A percentile compares a stretch with the other conserved stretches of the same genome.
Conservation (phyloP, 1,140 invertebrate species). For the Choristoneura fumiferana region DNA sequence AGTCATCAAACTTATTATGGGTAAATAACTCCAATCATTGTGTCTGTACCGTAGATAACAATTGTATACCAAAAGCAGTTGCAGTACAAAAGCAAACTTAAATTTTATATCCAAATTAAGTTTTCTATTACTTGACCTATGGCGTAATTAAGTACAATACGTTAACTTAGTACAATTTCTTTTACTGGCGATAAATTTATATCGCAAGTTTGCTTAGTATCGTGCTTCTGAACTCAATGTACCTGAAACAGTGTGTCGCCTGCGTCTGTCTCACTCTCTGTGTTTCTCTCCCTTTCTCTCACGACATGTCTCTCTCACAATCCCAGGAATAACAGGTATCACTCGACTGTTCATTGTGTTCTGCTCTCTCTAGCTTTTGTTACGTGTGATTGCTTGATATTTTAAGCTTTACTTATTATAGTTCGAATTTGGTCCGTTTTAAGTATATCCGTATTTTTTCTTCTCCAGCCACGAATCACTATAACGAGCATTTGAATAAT, state of each 20-base stretch:
- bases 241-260: slow-evolving; percentile 59
- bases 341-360: slow-evolving; percentile 57
- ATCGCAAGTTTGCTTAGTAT: slow-evolving; percentile 24
- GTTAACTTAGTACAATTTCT: no score
- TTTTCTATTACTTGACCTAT: no score
- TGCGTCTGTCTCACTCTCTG: slow-evolving; percentile 75
- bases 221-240: slow-evolving; percentile 28
- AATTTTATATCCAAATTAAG: no score
- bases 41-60: slow-evolving; percentile 16
- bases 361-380: slow-evolving; percentile 59
- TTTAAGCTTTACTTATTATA: slow-evolving; percentile 2
- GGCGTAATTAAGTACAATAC: no score
- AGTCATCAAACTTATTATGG: slow-evolving; percentile 3
- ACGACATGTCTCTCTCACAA: slow-evolving; percentile 71
- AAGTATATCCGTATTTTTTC: no score
- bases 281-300: slow-evolving; percentile 74
- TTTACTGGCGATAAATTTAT: no score
- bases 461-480: no score
- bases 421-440: background rate
- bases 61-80: slow-evolving; percentile 7
- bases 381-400: slow-evolving; percentile 58
- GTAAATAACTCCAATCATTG: background rate
- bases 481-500: no score
- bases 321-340: slow-evolving; percentile 76
- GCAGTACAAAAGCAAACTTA: background rate